These are phyloP conservation scores for Epizoanthus fatuus DNA, from an alignment of 92 coral and sea anemone species.

Conservation along the genomic window DNA sequence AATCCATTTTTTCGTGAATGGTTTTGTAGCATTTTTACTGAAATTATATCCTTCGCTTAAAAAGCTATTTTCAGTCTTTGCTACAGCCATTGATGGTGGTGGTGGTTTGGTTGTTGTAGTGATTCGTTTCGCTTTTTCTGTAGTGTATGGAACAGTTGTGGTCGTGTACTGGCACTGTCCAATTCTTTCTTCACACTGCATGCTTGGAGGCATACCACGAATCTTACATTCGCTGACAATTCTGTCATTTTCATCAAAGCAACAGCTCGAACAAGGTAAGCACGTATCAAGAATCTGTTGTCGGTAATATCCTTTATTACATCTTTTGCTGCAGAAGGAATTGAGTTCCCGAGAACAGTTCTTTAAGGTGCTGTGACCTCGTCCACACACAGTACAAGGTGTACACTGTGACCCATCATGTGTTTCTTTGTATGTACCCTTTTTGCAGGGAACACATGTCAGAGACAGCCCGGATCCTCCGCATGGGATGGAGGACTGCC, in stretches of 20 bases:
- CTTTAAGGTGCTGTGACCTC: not conserved
- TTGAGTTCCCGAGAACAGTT: not conserved
- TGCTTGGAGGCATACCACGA: not conserved
- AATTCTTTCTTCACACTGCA: slow-evolving; percentile 1
- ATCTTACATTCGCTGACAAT: not conserved
- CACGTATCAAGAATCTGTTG: not conserved
- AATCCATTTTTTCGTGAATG: not conserved
- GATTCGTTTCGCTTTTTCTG: not conserved
- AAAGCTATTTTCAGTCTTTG: not conserved
- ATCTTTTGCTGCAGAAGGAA: not conserved
- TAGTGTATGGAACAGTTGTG: not conserved
- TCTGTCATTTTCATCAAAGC: not conserved
- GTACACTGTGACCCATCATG: slow-evolving; percentile 8
- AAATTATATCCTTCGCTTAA: not conserved
- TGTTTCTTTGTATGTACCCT: not conserved
- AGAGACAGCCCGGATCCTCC: not conserved
- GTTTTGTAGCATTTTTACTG: not conserved
- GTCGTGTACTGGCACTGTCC: not conserved
- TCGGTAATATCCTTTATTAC: not conserved
- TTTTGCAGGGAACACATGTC: not conserved
- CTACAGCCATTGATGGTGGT: not conserved
- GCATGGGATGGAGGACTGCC: not conserved
- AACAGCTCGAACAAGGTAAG: not conserved
- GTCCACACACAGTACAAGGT: not conserved
- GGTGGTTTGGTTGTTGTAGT: not conserved